Conservation (phyloP, 1,140 invertebrate species). For the Muscidifurax raptorellus region DNA sequence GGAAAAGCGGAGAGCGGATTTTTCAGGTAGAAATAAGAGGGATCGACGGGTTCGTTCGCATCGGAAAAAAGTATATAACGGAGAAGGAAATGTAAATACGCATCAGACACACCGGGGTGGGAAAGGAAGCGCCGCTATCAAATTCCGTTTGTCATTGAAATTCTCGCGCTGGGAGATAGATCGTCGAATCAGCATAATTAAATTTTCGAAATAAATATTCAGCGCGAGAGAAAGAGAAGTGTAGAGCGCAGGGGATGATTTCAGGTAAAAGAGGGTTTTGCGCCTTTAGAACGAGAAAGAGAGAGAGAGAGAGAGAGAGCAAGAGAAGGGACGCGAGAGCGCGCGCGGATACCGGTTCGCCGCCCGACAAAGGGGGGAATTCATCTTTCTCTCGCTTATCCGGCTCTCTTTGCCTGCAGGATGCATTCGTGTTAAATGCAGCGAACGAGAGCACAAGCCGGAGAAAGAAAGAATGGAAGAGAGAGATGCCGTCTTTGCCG, state of each 20-base stretch:
- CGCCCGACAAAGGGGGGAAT: constrained; percentile 70
- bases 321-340: constrained; percentile 47
- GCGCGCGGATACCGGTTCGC: constrained; percentile 65
- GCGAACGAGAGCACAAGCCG: constrained; percentile 47
- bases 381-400: constrained; percentile 57
- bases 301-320: constrained; percentile 50
- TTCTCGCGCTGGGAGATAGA: not conserved
- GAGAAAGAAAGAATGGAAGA: not conserved
- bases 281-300: constrained; percentile 19
- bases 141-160: not conserved
- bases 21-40: constrained; percentile 53
- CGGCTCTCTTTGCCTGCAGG: constrained; percentile 61
- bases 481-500: too few species aligned
- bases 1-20: constrained; percentile 35
- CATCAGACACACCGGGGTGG: not conserved
- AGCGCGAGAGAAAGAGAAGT: constrained; percentile 7
- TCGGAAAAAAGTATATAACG: not conserved
- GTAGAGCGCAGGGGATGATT: constrained; percentile 61
- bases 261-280: constrained; percentile 61
- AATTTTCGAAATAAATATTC: constrained; percentile 33
- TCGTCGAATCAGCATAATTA: not conserved
- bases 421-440: constrained; percentile 74
- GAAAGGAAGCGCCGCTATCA: not conserved
- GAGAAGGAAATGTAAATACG: not conserved
- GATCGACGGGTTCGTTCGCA: constrained; percentile 7